Evolutionary conservation across 2,797 vertebrate species (phyloP), one percentile per base, ranked within the genome.

Genomic region (Podargus strigoides): DNA sequence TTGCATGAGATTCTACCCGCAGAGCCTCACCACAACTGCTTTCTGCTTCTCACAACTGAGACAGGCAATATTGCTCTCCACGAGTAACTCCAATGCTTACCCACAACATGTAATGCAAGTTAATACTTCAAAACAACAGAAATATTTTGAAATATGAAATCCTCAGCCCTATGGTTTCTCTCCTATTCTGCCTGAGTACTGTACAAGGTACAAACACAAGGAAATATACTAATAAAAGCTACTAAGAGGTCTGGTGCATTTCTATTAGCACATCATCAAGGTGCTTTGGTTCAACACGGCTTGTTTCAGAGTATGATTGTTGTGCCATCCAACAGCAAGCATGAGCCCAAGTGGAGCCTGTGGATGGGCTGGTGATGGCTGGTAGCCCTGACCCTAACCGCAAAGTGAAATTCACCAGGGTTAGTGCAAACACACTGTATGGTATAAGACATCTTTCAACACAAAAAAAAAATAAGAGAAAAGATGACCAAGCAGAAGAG

Each of bases 271-370:
- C 32, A 28, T 19, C 2, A 0, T 49, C 15, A 26, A 36, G 10
- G 19, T 41, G 34, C 44, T 53, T 53, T 22, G 11, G 36, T 32
- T 69, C 46, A 67, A 7, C 3, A 2, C 1, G 16, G 21, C 11
- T 60, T 8, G 14, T 15, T 75, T 60, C 47, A 79, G 9, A 11
- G 3, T 0, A 3, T 1, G 0, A 15, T 14, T 34, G 12, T 27
- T 81, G 27, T 52, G 28, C 13, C 56, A 67, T 27, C 13, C 39
- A 52, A 27, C 32, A 58, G 28, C 53, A 55, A 55, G 60, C 16
- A 12, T 3, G 3, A 60, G 9, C 16, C 18, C 23, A 23, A 12
- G 17, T 1, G 36, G 14, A 70, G 47, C 42, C 21, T 9, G 1
- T 2, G 10, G 23, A 39, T 30, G 10, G 36, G 39, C 22, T 78